A percentile compares a stretch with the other conserved stretches of the same genome.
These are phyloP conservation scores for Varanus salvator DNA, from an alignment of 2,113 vertebrate genomes.

Conservation along the genomic window DNA sequence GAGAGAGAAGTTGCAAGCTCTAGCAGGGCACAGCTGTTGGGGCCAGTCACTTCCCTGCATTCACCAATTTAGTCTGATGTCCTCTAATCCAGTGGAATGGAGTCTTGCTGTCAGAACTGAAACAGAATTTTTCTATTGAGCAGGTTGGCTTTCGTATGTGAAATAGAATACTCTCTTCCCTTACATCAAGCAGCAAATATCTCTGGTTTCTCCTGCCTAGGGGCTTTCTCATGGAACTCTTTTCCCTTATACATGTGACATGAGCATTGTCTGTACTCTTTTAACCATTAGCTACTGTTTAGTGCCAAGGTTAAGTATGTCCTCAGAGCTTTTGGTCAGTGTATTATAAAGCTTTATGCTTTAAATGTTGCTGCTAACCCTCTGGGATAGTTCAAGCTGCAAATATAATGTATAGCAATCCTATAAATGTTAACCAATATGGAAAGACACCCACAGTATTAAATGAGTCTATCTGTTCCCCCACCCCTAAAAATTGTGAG, in stretches of 20 bases:
- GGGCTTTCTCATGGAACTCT: not conserved
- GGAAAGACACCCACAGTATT: not conserved
- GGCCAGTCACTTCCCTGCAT: too few relatives aligned
- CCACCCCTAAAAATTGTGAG: not conserved
- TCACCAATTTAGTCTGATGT: not conserved
- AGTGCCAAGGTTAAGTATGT: not conserved
- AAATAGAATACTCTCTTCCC: not conserved
- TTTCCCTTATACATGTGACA: not conserved
- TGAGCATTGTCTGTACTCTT: not conserved
- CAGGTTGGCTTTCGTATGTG: not conserved
- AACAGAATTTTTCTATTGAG: not conserved
- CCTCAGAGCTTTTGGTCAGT: not conserved
- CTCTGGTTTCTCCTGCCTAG: not conserved
- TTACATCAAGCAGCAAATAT: not conserved
- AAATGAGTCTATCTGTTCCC: not conserved
- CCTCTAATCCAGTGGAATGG: not conserved
- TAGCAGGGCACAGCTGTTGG: too few relatives aligned
- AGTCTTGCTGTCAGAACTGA: not conserved
- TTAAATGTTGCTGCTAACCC: not conserved
- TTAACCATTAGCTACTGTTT: not conserved
- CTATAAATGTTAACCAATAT: constrained; percentile 1
- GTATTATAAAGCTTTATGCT: constrained; percentile 6
- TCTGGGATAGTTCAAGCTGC: not conserved
- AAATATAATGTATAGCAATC: not conserved
- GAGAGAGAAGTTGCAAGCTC: too few relatives aligned